Evolutionary conservation across 2,113 vertebrate genomes (phyloP).

Genomic region (Tor tambroides): DNA sequence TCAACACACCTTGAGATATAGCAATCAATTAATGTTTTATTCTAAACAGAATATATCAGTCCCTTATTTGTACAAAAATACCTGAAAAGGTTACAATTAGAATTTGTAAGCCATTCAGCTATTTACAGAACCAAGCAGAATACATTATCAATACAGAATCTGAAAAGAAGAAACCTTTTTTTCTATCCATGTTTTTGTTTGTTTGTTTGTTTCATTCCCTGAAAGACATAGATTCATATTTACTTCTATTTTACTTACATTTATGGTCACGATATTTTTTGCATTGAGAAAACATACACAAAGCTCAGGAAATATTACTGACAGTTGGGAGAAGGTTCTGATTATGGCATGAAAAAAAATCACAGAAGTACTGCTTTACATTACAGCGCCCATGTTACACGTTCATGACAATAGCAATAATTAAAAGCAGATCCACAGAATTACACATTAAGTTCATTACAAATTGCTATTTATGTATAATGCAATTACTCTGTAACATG

Average conservation of each 20-base stretch:
- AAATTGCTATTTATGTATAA: neutral
- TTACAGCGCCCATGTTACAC: neutral
- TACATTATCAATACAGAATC: constrained; percentile 84
- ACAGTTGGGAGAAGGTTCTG: too few relatives aligned
- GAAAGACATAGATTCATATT: constrained; percentile 72
- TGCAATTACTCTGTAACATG: neutral
- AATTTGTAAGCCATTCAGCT: constrained; percentile 89
- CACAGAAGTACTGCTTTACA: neutral
- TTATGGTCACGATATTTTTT: constrained; percentile 64
- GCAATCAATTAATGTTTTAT: constrained; percentile 95
- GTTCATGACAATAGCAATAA: neutral
- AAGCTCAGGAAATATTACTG: constrained; percentile 71
- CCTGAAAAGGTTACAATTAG: constrained; percentile 95
- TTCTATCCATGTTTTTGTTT: constrained; percentile 68
- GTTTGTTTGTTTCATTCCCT: constrained; percentile 80
- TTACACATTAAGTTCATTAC: neutral
- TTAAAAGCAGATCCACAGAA: neutral
- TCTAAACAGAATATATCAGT: constrained; percentile 97
- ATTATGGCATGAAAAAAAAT: neutral
- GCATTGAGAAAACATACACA: constrained; percentile 76
- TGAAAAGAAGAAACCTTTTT: constrained; percentile 70
- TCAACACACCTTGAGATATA: constrained; percentile 76
- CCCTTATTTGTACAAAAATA: constrained; percentile 99
- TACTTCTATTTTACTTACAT: constrained; percentile 57
- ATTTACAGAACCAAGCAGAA: constrained; percentile 91